Base-by-base conservation (phyloP, 2,113 vertebrate species). In the Micronycteris hirsuta region DNA sequence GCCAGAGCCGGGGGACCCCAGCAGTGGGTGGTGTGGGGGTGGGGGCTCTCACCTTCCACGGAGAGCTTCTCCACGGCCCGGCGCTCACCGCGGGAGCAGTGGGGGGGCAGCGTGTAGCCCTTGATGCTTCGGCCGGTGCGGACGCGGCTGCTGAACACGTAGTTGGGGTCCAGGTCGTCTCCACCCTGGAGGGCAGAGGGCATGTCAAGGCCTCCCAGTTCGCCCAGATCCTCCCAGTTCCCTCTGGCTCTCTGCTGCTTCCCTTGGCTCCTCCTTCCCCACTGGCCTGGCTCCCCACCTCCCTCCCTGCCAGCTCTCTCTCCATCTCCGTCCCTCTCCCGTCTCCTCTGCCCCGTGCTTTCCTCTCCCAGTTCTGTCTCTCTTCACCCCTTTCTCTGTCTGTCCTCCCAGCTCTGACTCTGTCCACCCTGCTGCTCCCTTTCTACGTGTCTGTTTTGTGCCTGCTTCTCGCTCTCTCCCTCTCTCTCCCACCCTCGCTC, bases 81-180 rank as follows among this genome's bases (percentile, higher is more conserved):
- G 92, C 99, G 99, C 99, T 99, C 99, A 0, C 99, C 99, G 2
- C 99, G 99, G 98, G 99, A 99, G 98, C 99, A 99, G 98, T 99
- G 99, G 4, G 99, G 99, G 41, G 99, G 99, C 98, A 99, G 98
- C n/a, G 99, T 98, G 97, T 98, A 99, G 45, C 99, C 99, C 98
- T 99, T 99, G 98, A 99, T 99, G 98, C 99, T 99, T 89, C 99
- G 99, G 43, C 99, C 99, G 0, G 99, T 99, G 97, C 99, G 99
- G 6, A 99, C 99, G 0, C 99, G 99, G 98, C 99, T 99, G 98
- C 99, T 99, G 97, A 99, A 95, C 68, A 99, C 99, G 0, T 99
- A 99, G 98, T 99, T 98, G 97, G 99, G 98, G 98, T 99, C 99
- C 97, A 99, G 98, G 96, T 99, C 99, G 0, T 99, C 99, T 68